These are phyloP conservation scores for Siniperca knerii DNA, from an alignment of 2,113 vertebrate genomes.

Conservation along the genomic window DNA sequence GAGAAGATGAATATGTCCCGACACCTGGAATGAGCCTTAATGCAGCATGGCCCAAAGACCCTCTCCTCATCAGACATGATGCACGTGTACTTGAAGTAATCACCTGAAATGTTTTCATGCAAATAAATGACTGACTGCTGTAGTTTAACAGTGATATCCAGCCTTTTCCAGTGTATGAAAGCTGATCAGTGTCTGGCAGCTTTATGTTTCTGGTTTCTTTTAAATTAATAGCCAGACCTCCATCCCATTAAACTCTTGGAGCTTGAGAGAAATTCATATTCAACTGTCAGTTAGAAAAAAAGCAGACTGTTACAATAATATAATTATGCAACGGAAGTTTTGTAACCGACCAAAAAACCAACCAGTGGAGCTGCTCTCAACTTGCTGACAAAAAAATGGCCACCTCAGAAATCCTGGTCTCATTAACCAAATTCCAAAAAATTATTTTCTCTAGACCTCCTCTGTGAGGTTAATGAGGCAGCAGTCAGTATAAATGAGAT, in stretches of 20 bases:
- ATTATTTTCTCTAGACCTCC: background rate
- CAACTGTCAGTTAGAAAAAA: background rate
- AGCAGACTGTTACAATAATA: conserved; percentile 7
- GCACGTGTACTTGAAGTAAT: background rate
- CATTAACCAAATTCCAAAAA: background rate
- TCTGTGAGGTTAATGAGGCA: background rate
- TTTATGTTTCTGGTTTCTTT: conserved; percentile 11
- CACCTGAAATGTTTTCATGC: background rate
- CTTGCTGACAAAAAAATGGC: conserved; percentile 4
- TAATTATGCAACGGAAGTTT: conserved; percentile 13
- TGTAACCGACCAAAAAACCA: background rate
- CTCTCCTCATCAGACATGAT: conserved; percentile 16
- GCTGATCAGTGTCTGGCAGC: background rate
- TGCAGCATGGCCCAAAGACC: conserved; percentile 7
- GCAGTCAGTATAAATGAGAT: background rate
- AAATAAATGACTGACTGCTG: background rate
- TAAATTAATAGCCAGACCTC: background rate
- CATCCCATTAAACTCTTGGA: background rate
- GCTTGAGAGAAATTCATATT: conserved; percentile 1
- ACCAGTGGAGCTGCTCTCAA: background rate
- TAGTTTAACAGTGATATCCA: background rate
- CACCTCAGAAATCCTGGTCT: conserved; percentile 1
- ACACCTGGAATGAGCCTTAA: conserved; percentile 57
- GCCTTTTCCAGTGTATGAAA: background rate
- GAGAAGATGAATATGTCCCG: conserved; percentile 5